These are phyloP conservation scores for Mechanitis messenoides DNA, from an alignment of 2,888 invertebrate genomes.

Conservation along the genomic window DNA sequence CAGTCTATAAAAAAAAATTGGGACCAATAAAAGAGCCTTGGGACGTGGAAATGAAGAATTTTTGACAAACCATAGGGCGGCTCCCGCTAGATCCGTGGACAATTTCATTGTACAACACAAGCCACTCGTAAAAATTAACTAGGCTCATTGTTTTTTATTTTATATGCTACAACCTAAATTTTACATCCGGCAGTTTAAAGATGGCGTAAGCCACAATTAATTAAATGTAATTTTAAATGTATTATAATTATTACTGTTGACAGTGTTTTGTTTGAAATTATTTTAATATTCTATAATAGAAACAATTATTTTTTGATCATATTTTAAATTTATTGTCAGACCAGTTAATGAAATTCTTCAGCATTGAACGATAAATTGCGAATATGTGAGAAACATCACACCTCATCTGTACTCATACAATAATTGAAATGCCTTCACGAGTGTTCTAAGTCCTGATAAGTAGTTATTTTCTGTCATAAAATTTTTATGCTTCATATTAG, in stretches of 20 bases:
- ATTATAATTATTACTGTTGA: too few relatives aligned
- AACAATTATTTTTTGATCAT: background rate
- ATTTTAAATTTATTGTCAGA: background rate
- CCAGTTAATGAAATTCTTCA: constrained; percentile 20
- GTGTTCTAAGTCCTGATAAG: background rate
- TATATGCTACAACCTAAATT: constrained; percentile 34
- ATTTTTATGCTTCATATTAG: too few relatives aligned
- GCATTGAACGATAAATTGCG: constrained; percentile 3
- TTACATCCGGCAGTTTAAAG: background rate
- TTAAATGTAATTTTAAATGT: too few relatives aligned
- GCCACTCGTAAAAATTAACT: constrained; percentile 47
- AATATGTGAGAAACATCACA: constrained; percentile 1
- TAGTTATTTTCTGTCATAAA: background rate
- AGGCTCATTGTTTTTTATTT: constrained; percentile 41
- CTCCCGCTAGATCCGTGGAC: constrained; percentile 38
- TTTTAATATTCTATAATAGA: too few relatives aligned
- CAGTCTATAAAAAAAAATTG: constrained; percentile 57
- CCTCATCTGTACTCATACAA: background rate
- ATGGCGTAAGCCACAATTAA: too few relatives aligned
- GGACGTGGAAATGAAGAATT: constrained; percentile 46
- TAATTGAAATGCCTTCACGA: constrained; percentile 3
- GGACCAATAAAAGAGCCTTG: constrained; percentile 49
- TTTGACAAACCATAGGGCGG: constrained; percentile 52
- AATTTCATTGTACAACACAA: constrained; percentile 53
- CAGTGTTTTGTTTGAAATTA: too few relatives aligned